Conservation (phyloP, 2,113 vertebrate species). For the Callocephalon fimbriatum region DNA sequence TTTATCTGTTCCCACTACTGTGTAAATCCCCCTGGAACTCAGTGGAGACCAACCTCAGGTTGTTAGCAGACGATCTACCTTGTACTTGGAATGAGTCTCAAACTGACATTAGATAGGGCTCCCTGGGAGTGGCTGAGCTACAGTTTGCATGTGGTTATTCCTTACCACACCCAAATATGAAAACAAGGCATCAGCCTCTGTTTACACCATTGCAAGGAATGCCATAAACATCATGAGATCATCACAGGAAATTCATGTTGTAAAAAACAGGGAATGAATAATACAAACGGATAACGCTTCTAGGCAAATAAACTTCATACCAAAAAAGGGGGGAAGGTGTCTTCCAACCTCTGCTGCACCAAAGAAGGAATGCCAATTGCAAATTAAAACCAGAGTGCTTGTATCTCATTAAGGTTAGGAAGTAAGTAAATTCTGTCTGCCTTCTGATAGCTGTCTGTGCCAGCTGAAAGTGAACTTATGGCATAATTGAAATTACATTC, state of each 20-base stretch:
- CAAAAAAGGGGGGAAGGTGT: neutral
- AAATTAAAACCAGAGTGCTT: neutral
- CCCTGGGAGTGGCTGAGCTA: neutral
- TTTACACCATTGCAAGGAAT: neutral
- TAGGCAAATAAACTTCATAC: neutral
- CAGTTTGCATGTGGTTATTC: neutral
- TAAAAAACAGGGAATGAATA: neutral
- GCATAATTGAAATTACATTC: slow-evolving; percentile 32
- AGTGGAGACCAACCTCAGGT: neutral
- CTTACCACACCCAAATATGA: slow-evolving; percentile 10
- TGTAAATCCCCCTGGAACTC: neutral
- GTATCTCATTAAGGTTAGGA: slow-evolving; percentile 4
- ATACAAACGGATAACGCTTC: neutral
- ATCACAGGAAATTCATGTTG: neutral
- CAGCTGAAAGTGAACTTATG: slow-evolving; percentile 6
- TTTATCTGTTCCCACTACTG: neutral
- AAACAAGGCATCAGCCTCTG: slow-evolving; percentile 2
- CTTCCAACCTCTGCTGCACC: neutral
- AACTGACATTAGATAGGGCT: neutral
- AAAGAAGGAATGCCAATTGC: neutral
- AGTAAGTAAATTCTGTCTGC: slow-evolving; percentile 21
- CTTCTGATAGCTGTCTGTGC: neutral
- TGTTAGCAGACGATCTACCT: neutral
- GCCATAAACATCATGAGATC: slow-evolving; percentile 47
- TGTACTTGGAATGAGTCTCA: fast-evolving